Evolutionary conservation across 2,888 invertebrate genomes (phyloP).

Genomic region (Orthosia gothica): DNA sequence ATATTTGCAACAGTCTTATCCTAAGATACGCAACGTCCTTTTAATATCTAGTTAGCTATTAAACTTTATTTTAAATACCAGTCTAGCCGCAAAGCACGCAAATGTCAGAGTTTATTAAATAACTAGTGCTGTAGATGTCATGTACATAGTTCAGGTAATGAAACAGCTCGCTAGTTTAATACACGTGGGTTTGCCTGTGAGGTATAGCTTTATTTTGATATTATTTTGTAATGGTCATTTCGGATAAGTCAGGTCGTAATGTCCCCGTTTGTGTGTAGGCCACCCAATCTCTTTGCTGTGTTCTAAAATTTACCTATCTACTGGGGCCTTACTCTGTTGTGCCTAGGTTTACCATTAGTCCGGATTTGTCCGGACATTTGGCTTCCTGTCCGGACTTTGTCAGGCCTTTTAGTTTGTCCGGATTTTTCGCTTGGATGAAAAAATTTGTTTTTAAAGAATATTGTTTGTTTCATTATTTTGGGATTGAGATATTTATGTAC

Average conservation of each 20-base stretch:
- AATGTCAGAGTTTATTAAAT: constrained; percentile 44
- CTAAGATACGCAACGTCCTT: background rate
- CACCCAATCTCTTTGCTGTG: background rate
- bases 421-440: too few species aligned
- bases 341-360: too few species aligned
- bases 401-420: too few species aligned
- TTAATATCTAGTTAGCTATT: constrained; percentile 2
- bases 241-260: constrained; percentile 19
- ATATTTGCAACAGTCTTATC: background rate
- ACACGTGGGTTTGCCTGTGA: constrained; percentile 17
- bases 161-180: constrained; percentile 31
- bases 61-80: constrained; percentile 1
- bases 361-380: too few species aligned
- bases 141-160: constrained; percentile 17
- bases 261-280: background rate
- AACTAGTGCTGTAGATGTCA: constrained; percentile 29
- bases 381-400: too few species aligned
- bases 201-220: constrained; percentile 26
- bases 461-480: too few species aligned
- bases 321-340: too few species aligned
- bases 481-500: too few species aligned
- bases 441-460: too few species aligned
- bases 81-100: constrained; percentile 5
- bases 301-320: background rate
- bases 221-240: constrained; percentile 13